phyloP scores from a whole-genome alignment of 2,888 invertebrate genomes.

The Trissoscelio sp. region DNA sequence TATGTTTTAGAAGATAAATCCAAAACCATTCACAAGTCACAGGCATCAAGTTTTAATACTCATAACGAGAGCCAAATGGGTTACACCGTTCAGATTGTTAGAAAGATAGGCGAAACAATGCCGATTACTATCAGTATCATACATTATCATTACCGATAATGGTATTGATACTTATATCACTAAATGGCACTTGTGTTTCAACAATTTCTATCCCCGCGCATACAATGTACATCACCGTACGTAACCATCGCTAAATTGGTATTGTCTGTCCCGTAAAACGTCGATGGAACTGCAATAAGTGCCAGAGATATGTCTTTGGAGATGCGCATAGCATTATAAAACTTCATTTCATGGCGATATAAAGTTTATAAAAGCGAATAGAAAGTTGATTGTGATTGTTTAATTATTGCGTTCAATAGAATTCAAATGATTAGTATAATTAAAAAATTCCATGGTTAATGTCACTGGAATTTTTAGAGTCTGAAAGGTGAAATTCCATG shows the following conservation, averaged over 20 bases:
- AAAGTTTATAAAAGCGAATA: conserved; percentile 12
- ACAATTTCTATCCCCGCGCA: conserved; percentile 39
- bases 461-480: too few relatives aligned
- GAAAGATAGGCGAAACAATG: conserved; percentile 53
- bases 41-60: conserved; percentile 32
- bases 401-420: background rate
- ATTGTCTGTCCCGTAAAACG: conserved; percentile 26
- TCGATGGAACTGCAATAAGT: conserved; percentile 18
- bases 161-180: conserved; percentile 53
- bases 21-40: conserved; percentile 50
- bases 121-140: conserved; percentile 48
- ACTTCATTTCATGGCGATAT: conserved; percentile 22
- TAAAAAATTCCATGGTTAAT: too few relatives aligned
- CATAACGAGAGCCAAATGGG: conserved; percentile 48
- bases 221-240: conserved; percentile 34
- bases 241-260: conserved; percentile 38
- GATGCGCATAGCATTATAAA: conserved; percentile 13
- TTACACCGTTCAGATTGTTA: conserved; percentile 53
- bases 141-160: conserved; percentile 57
- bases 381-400: conserved; percentile 9
- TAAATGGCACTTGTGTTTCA: conserved; percentile 55
- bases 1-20: conserved; percentile 33
- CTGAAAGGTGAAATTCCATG: too few relatives aligned
- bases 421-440: too few relatives aligned
- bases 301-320: conserved; percentile 7